These are phyloP conservation scores for Rhabdomys dilectus DNA, from an alignment of 2,113 vertebrate genomes.

Conservation along the genomic window DNA sequence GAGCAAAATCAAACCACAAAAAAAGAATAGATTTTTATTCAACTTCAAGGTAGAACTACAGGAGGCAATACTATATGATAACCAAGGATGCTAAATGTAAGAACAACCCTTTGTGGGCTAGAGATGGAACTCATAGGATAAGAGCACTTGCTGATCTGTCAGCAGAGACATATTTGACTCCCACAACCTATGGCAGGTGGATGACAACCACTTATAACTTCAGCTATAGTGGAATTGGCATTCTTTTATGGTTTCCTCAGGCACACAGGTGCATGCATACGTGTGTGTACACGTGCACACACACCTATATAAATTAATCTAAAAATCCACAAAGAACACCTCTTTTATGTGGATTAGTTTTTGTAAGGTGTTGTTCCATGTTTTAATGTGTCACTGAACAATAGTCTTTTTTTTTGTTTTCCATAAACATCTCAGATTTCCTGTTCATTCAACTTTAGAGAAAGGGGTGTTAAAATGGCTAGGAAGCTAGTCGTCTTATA, in stretches of 20 bases:
- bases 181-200: no score
- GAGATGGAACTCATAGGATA: no score
- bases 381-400: constrained; percentile 24
- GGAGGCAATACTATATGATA: neutral
- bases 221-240: no score
- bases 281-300: neutral
- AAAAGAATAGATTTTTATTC: neutral
- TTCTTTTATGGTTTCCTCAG: neutral
- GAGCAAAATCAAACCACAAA: neutral
- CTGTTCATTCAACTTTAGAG: neutral
- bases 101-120: neutral
- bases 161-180: neutral
- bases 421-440: neutral
- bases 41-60: neutral
- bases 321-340: neutral
- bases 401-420: neutral
- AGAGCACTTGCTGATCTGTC: neutral
- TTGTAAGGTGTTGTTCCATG: neutral
- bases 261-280: neutral
- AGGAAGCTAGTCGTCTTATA: neutral
- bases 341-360: constrained; percentile 8
- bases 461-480: neutral
- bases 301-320: neutral
- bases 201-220: neutral
- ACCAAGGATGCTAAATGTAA: neutral